Percentiles rank a stretch among this genome's conserved stretches.
phyloP scores from a whole-genome alignment of 2,888 invertebrate species.

The Seladonia tumulorum region DNA sequence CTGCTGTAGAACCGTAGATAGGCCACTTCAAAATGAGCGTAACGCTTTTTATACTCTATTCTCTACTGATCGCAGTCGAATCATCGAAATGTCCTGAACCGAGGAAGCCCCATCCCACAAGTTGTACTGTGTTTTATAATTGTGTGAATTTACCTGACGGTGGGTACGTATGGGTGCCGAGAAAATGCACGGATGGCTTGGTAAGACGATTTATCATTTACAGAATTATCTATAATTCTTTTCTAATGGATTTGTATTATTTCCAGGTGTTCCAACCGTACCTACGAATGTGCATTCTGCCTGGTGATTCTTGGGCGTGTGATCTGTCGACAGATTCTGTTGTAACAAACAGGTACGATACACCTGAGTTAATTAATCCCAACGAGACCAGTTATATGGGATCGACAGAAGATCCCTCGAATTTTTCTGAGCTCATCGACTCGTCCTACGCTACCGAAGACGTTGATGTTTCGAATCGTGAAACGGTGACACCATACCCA shows the following conservation, averaged over 20 bases:
- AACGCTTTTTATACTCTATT: constrained; percentile 20
- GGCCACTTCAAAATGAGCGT: constrained; percentile 46
- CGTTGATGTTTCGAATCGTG: constrained; percentile 48
- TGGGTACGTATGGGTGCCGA: constrained; percentile 80
- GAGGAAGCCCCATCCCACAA: constrained; percentile 78
- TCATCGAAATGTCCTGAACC: constrained; percentile 78
- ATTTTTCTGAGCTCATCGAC: constrained; percentile 53
- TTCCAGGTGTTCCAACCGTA: constrained; percentile 78
- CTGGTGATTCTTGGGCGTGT: constrained; percentile 77
- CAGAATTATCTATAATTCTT: background rate
- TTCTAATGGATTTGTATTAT: background rate
- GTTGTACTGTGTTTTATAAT: constrained; percentile 80
- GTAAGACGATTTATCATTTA: constrained; percentile 69
- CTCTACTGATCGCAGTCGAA: constrained; percentile 16
- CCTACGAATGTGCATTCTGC: constrained; percentile 77
- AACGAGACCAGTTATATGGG: constrained; percentile 68
- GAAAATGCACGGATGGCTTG: constrained; percentile 78
- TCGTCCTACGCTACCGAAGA: constrained; percentile 61
- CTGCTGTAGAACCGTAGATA: background rate
- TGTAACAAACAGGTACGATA: constrained; percentile 49
- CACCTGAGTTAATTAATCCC: constrained; percentile 64
- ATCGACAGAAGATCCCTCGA: constrained; percentile 53
- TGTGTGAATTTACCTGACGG: constrained; percentile 78
- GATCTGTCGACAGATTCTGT: constrained; percentile 61
- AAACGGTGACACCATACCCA: constrained; percentile 69